Conservation (phyloP, 2,113 vertebrate genomes). For the Eolophus roseicapilla region DNA sequence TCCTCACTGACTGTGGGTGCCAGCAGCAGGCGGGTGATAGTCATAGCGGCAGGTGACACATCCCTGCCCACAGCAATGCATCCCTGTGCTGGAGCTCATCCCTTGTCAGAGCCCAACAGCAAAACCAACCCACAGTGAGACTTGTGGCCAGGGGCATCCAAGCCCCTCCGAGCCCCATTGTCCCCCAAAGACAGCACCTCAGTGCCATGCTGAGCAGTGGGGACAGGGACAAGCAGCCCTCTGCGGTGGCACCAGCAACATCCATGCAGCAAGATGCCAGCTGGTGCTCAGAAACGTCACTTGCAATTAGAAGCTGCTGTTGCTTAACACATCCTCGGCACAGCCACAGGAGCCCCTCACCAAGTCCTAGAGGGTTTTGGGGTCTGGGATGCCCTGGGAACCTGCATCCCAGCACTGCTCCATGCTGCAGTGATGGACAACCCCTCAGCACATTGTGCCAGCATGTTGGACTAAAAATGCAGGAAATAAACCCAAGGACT, state of each 20-base stretch:
- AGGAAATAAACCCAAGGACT: neutral
- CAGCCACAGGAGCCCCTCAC: neutral
- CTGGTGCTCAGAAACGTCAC: slow-evolving; percentile 6
- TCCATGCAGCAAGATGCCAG: slow-evolving; percentile 48
- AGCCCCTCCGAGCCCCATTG: neutral
- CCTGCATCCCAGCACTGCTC: neutral
- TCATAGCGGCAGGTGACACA: accelerated
- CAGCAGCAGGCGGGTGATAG: neutral
- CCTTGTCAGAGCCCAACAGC: neutral
- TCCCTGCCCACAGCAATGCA: neutral
- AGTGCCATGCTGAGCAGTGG: accelerated
- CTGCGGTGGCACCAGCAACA: neutral
- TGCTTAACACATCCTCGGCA: neutral
- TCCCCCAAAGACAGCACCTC: neutral
- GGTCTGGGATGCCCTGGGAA: neutral
- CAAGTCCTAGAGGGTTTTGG: accelerated
- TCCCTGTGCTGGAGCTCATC: neutral
- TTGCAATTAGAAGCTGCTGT: slow-evolving; percentile 56
- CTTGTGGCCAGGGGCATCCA: accelerated
- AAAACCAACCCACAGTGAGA: neutral
- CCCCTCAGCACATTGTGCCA: accelerated
- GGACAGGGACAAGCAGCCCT: neutral
- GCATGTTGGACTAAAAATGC: neutral
- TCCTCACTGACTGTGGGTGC: neutral
- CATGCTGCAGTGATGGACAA: accelerated